phyloP scores from a whole-genome alignment of 2,113 vertebrate genomes.

The Helogale parvula region DNA sequence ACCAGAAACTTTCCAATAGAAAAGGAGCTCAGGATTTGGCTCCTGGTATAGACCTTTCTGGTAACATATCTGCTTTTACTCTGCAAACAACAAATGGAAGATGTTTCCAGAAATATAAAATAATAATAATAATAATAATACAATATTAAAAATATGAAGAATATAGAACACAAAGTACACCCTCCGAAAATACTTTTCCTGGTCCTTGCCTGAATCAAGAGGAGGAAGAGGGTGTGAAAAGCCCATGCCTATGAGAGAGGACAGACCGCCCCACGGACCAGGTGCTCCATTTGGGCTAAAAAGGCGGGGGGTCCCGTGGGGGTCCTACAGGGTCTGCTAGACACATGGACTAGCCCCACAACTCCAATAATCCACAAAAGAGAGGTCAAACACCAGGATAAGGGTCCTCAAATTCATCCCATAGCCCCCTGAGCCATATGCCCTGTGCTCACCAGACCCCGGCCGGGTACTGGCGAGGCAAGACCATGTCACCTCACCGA shows the following conservation, averaged over 20 bases:
- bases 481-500: no score
- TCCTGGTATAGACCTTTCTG: not conserved
- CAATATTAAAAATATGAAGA: constrained; percentile 50
- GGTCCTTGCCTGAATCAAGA: not conserved
- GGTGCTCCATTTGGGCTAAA: not conserved
- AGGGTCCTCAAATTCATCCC: not conserved
- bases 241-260: not conserved
- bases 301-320: not conserved
- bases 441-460: not conserved
- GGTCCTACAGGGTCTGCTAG: not conserved
- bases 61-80: constrained; percentile 57
- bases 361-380: not conserved
- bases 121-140: constrained; percentile 31
- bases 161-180: not conserved
- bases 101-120: constrained; percentile 60
- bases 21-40: constrained; percentile 35
- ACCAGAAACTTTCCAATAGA: not conserved
- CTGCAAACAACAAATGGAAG: constrained; percentile 39
- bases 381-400: not conserved
- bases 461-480: not conserved
- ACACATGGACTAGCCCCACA: not conserved
- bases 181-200: not conserved
- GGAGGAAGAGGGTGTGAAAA: not conserved
- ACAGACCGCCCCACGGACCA: not conserved
- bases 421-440: not conserved